Base-by-base conservation (phyloP, 2,797 vertebrate species). In the Manis javanica region DNA sequence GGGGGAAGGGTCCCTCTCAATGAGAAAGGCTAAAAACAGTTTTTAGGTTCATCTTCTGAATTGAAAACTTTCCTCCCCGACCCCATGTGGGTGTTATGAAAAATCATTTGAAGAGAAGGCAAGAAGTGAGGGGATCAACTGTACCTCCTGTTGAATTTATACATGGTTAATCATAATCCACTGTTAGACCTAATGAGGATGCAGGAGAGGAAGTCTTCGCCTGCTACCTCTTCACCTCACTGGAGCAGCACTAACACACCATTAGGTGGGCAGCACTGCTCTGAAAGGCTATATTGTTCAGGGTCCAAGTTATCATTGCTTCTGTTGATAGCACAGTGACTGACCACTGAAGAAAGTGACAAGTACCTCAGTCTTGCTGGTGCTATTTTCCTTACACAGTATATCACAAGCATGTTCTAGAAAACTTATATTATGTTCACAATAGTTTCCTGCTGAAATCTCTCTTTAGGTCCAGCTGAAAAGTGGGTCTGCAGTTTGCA, bases 141-240 rank as follows among this genome's bases (percentile, higher is more conserved):
- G 16, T 11, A 19, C 42, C 37, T 63, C 23, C 64, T 75, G 23
- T 51, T 64, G 24, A 21, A 5, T 31, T 4, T 15, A 42, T 13
- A 5, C 2, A 4, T 0, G 7, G 23, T 13, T 0, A 2, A n/a
- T 12, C 26, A 15, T 0, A 2, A n/a, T 12, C 26, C 42, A 4
- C 0, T 11, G 61, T 42, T 37, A 12, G 57, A 51, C 16, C 18
- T 26, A 5, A 31, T 8, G 19, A 2, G 3, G 31, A n/a, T 8
- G 42, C 0, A 16, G 15, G 23, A 71, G 49, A 10, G 34, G 66
- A 87, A 39, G 57, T 1, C 23, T 13, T 15, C n/a, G 53, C 64
- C 51, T 16, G 5, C 51, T 19, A 18, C 77, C 57, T 24, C 85
- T 42, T 37, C 39, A 11, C 1, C 74, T 71, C 51, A 72, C 55